phyloP scores from a whole-genome alignment of 2,888 invertebrate genomes.

The Oxytorus armatus region DNA sequence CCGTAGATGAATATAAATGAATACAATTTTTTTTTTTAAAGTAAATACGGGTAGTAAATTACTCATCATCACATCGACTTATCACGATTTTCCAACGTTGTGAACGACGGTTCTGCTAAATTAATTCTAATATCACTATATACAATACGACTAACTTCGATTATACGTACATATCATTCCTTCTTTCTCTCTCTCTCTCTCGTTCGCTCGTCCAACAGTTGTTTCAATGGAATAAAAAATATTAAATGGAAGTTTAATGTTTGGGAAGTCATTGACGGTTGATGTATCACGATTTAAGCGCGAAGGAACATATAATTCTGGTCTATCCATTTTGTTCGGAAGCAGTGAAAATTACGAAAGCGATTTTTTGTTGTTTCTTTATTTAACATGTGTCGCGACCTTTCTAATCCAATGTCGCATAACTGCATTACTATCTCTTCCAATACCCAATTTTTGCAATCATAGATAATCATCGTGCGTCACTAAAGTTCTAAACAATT shows the following conservation, averaged over 20 bases:
- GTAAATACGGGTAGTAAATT: slow-evolving; percentile 62
- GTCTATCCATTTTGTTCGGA: slow-evolving; percentile 17
- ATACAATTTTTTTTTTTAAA: slow-evolving; percentile 56
- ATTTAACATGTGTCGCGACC: not conserved
- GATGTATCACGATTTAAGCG: slow-evolving; percentile 33
- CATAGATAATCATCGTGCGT: slow-evolving; percentile 23
- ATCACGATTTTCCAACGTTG: slow-evolving; percentile 56
- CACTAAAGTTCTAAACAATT: slow-evolving; percentile 65
- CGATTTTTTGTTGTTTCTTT: not conserved
- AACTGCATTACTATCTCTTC: too few species aligned
- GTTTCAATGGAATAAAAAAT: slow-evolving; percentile 64
- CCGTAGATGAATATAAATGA: slow-evolving; percentile 60
- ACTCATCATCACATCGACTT: slow-evolving; percentile 66
- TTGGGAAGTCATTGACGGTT: slow-evolving; percentile 59
- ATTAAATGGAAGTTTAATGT: slow-evolving; percentile 65
- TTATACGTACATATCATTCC: slow-evolving; percentile 47
- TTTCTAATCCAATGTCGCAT: not conserved
- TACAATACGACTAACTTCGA: slow-evolving; percentile 63
- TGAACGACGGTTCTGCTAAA: slow-evolving; percentile 16
- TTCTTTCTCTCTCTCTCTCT: slow-evolving; percentile 38
- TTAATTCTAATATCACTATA: slow-evolving; percentile 68
- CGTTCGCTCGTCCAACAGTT: slow-evolving; percentile 50
- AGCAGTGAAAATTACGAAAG: slow-evolving; percentile 6
- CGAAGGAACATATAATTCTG: slow-evolving; percentile 56
- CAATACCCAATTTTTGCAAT: not conserved